Percentiles rank a stretch among this genome's conserved stretches.
Conservation (phyloP, 2,797 vertebrate species). For the Lateolabrax maculatus region DNA sequence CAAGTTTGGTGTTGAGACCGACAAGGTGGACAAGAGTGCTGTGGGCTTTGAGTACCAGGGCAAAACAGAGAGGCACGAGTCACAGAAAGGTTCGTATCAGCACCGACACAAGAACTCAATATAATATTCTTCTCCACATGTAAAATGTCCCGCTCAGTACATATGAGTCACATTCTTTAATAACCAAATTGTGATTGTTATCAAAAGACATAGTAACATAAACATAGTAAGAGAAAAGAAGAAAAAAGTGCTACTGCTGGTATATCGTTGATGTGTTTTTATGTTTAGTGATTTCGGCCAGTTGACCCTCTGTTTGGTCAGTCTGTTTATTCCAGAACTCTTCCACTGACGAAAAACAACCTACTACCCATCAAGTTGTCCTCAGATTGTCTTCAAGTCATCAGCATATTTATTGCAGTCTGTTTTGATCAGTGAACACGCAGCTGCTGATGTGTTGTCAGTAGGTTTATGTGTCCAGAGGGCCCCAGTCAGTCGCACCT, state of each 20-base stretch:
- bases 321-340: background rate
- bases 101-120: background rate
- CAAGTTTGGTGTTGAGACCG: constrained; percentile 90
- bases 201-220: no score
- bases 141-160: background rate
- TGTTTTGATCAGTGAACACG: background rate
- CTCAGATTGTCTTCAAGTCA: background rate
- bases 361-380: background rate
- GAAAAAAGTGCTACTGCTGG: no score
- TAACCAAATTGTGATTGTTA: no score
- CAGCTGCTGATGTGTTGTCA: background rate
- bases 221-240: no score
- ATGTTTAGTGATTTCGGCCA: background rate
- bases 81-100: constrained; percentile 88
- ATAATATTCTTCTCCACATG: no score
- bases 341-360: background rate
- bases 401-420: background rate
- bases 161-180: no score
- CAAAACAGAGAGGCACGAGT: constrained; percentile 93
- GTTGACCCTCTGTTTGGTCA: background rate
- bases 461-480: background rate
- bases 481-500: background rate
- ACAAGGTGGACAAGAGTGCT: constrained; percentile 96
- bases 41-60: constrained; percentile 96
- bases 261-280: background rate